phyloP scores from a whole-genome alignment of 2,888 invertebrate genomes.

The Pelosia muscerda region DNA sequence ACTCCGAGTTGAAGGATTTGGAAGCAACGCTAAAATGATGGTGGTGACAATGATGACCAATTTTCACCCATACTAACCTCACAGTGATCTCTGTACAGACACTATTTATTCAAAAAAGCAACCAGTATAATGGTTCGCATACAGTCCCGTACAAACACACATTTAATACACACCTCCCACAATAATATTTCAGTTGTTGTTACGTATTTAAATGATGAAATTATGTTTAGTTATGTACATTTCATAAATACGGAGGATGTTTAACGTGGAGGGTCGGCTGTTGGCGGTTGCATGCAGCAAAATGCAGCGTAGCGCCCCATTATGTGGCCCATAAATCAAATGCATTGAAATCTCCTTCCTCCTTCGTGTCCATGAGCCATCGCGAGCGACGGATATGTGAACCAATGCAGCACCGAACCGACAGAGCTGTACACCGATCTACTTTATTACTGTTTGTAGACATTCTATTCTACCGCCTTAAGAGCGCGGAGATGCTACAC shows the following conservation, averaged over 20 bases:
- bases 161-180: slow-evolving; percentile 6
- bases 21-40: too few relatives aligned
- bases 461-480: slow-evolving; percentile 9
- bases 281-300: slow-evolving; percentile 76
- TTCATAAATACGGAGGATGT: slow-evolving; percentile 62
- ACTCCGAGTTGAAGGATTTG: too few relatives aligned
- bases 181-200: slow-evolving; percentile 28
- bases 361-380: slow-evolving; percentile 81
- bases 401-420: slow-evolving; percentile 66
- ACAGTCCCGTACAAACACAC: slow-evolving; percentile 13
- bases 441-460: slow-evolving; percentile 33
- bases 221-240: slow-evolving; percentile 52
- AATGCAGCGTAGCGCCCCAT: slow-evolving; percentile 79
- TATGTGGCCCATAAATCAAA: slow-evolving; percentile 82
- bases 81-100: neutral
- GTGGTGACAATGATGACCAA: neutral
- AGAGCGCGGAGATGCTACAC: neutral
- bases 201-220: slow-evolving; percentile 51
- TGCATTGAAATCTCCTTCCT: slow-evolving; percentile 85
- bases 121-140: neutral
- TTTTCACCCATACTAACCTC: neutral
- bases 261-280: slow-evolving; percentile 60
- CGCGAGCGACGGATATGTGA: slow-evolving; percentile 78
- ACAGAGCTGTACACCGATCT: slow-evolving; percentile 37
- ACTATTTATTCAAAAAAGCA: slow-evolving; percentile 2